Conservation (phyloP, 2,888 invertebrate genomes). For the Caenorhabditis imperialis region DNA sequence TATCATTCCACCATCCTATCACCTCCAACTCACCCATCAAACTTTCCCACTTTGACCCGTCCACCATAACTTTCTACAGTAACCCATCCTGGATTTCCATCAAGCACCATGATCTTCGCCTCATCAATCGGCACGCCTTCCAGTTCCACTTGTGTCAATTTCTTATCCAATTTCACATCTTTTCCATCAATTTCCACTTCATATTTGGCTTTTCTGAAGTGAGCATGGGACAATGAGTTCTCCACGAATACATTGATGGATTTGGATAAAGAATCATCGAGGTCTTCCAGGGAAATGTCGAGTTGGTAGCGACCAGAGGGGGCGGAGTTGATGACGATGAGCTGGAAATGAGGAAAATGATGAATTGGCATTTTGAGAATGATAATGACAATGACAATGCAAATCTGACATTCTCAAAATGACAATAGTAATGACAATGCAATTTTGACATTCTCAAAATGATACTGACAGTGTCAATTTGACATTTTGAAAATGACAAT, state of each 20-base stretch:
- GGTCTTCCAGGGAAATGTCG: constrained; percentile 30
- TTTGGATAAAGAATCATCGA: constrained; percentile 10
- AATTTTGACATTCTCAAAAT: no score
- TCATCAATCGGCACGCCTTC: constrained; percentile 68
- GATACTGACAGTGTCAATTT: no score
- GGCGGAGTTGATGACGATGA: constrained; percentile 48
- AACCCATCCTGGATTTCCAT: constrained; percentile 73
- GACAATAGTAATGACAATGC: no score
- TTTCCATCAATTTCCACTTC: constrained; percentile 46
- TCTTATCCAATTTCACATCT: constrained; percentile 30
- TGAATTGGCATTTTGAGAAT: no score
- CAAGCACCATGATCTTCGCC: constrained; percentile 66
- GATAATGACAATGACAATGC: no score
- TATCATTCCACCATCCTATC: not conserved
- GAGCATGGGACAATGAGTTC: constrained; percentile 58
- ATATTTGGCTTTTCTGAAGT: constrained; percentile 60
- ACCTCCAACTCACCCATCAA: constrained; percentile 53
- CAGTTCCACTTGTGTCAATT: constrained; percentile 67
- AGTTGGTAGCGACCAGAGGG: constrained; percentile 56
- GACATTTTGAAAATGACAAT: no score
- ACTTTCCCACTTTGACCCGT: constrained; percentile 63
- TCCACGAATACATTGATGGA: constrained; percentile 57
- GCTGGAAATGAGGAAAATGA: constrained; percentile 6
- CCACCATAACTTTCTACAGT: constrained; percentile 73
- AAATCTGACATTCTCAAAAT: no score